Evolutionary conservation across 2,888 invertebrate genomes (phyloP), one percentile per base, ranked within the genome.

Genomic region (Drosophila atripex): DNA sequence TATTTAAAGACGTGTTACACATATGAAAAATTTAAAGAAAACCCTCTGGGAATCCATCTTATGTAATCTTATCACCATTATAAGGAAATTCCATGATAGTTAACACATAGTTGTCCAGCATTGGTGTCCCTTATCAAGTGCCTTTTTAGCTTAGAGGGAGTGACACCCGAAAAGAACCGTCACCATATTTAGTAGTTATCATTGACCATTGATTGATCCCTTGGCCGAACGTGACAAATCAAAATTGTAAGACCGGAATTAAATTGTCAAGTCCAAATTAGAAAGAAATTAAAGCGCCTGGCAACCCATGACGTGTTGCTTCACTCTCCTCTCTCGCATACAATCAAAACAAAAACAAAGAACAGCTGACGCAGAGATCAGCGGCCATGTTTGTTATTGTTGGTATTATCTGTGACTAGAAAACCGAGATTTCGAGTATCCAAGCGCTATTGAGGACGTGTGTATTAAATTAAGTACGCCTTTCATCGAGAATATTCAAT

Each of bases 341-440:
- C 32, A n/a, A 65, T 45, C 69, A 61, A 75, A 76, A 82, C 71
- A 74, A 80, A 78, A 82, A 80, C 84, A 88, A 87, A 74, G 79
- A 89, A 77, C 89, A 88, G 89, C 90, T 89, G 90, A 89, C 75
- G 77, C 56, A 47, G 47, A 54, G 65, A 38, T 38, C 9, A 49
- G 51, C 76, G 65, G 77, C 70, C 80, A 84, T 88, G 58, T 83
- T 41, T 88, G 63, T 30, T 46, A 30, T 54, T 32, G 39, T 16
- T 32, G 51, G 35, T 38, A 60, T 53, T 46, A 68, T 66, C 52
- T 66, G 25, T 14, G 35, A 35, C 35, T n/a, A 68, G 57, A 56
- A 47, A 49, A 60, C 69, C 72, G 41, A 61, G 30, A 38, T 38
- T 56, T 21, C 16, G 0, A 47, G 16, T 11, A 21, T 16, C 28